A percentile compares a stretch with the other conserved stretches of the same genome.
Evolutionary conservation across 1,140 invertebrate genomes (phyloP).

Genomic region (Diuraphis noxia): DNA sequence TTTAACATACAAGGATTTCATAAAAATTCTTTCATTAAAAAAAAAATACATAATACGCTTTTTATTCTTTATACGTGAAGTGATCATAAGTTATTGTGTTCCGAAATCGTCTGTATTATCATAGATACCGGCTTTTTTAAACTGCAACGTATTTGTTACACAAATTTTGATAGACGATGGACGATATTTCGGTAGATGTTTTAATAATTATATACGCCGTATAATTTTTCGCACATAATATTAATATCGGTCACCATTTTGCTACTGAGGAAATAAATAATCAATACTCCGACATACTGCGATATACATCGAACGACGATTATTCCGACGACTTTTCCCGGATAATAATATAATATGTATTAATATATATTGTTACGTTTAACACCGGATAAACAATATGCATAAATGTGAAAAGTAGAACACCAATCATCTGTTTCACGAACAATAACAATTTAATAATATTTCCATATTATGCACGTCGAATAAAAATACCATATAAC

Average conservation of each 20-base stretch:
- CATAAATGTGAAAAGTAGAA: background rate
- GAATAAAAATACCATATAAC: background rate
- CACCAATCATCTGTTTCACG: background rate
- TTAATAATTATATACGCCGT: background rate
- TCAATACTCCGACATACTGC: background rate
- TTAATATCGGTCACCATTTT: background rate
- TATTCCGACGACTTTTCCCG: background rate
- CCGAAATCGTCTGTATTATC: background rate
- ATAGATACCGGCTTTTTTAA: background rate
- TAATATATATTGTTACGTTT: background rate
- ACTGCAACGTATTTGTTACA: background rate
- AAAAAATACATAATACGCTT: background rate
- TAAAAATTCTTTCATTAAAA: background rate
- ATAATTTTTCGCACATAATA: background rate
- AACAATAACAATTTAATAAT: background rate
- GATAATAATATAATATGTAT: too few species aligned
- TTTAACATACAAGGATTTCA: background rate
- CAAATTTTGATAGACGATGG: background rate
- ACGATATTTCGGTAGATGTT: background rate
- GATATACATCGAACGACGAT: background rate
- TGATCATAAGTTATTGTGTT: background rate
- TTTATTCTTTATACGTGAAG: background rate
- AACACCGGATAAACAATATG: background rate
- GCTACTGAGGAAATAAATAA: background rate
- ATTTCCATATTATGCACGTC: background rate